A percentile compares a stretch with the other conserved stretches of the same genome.
Evolutionary conservation across 2,797 vertebrate species (phyloP).

Genomic region (Sebastes hopkinsi): DNA sequence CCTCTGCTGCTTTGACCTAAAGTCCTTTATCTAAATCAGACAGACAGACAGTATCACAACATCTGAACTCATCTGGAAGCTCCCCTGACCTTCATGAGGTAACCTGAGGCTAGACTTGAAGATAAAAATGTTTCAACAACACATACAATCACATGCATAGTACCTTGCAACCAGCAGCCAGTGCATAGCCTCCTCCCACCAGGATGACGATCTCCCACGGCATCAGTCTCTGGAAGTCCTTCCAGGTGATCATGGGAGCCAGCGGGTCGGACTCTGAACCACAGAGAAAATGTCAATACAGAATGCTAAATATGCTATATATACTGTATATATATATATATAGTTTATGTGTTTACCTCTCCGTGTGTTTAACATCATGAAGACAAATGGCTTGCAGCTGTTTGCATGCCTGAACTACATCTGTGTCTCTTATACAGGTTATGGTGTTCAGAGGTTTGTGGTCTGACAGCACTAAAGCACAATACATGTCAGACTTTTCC

Average conservation of each 20-base stretch:
- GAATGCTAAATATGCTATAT: neutral
- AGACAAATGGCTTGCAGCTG: neutral
- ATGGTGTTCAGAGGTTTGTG: no score
- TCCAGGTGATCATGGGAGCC: conserved; percentile 97
- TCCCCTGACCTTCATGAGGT: neutral
- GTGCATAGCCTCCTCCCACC: conserved; percentile 96
- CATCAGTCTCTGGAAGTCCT: conserved; percentile 98
- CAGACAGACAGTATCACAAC: neutral
- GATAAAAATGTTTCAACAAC: neutral
- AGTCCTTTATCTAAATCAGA: neutral
- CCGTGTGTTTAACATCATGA: neutral
- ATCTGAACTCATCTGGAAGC: neutral
- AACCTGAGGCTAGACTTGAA: neutral
- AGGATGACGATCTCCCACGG: conserved; percentile 99
- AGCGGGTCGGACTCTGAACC: conserved; percentile 63
- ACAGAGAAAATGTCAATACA: neutral
- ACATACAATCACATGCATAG: neutral
- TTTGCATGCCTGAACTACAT: no score
- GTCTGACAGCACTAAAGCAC: neutral
- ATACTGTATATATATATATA: no score
- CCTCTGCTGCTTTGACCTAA: neutral
- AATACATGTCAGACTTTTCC: neutral
- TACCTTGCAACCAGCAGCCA: conserved; percentile 98
- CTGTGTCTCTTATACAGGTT: no score
- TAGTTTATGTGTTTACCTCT: neutral